These are phyloP conservation scores for Caenorhabditis briggsae DNA, from an alignment of 1,140 invertebrate species.

Conservation along the genomic window DNA sequence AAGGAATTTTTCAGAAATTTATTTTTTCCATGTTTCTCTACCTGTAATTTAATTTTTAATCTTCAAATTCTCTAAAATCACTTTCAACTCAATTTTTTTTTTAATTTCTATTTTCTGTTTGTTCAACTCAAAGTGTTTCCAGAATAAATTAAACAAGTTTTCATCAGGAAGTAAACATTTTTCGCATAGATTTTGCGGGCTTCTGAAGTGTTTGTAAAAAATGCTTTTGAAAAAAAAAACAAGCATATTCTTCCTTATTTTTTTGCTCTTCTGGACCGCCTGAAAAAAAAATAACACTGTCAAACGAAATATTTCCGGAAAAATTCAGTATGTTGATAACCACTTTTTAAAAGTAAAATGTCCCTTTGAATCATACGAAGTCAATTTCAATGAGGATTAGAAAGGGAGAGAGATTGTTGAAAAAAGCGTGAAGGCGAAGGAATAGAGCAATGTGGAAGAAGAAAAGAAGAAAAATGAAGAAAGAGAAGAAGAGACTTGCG, in stretches of 20 bases:
- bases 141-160: not conserved
- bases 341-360: too few species aligned
- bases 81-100: too few species aligned
- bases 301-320: too few species aligned
- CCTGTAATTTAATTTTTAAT: too few species aligned
- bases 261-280: conserved; percentile 1
- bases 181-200: not conserved
- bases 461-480: not conserved
- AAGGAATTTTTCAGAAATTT: too few species aligned
- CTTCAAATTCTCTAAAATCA: too few species aligned
- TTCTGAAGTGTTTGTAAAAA: not conserved
- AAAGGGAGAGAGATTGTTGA: not conserved
- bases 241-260: not conserved
- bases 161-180: not conserved
- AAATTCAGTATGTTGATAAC: too few species aligned
- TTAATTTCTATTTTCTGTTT: too few species aligned
- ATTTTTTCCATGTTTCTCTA: too few species aligned
- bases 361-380: conserved; percentile 1
- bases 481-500: not conserved
- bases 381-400: conserved; percentile 19
- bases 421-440: not conserved
- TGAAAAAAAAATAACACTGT: too few species aligned
- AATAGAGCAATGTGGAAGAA: not conserved
- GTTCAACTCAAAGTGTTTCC: not conserved
- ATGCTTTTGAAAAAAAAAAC: not conserved